phyloP scores from a whole-genome alignment of 2,888 invertebrate genomes.

The Zygogramma bicolorata region DNA sequence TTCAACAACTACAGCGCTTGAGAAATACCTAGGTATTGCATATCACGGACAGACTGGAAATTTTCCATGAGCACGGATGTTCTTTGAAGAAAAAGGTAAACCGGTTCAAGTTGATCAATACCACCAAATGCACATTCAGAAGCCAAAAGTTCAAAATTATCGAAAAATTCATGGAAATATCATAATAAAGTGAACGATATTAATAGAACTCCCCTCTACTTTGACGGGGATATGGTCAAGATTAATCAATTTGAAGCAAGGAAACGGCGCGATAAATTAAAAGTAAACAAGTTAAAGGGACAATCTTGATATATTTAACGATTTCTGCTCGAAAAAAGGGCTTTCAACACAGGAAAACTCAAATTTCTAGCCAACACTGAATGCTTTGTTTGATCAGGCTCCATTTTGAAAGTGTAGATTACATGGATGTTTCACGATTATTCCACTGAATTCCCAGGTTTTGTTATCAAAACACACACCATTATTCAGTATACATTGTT shows the following conservation, averaged over 20 bases:
- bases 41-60: too few species aligned
- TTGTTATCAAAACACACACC: slow-evolving; percentile 26
- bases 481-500: slow-evolving; percentile 13
- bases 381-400: slow-evolving; percentile 69
- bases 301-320: slow-evolving; percentile 31
- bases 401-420: slow-evolving; percentile 74
- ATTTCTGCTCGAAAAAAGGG: slow-evolving; percentile 35
- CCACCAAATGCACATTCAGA: not conserved
- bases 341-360: slow-evolving; percentile 39
- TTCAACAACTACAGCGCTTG: too few species aligned
- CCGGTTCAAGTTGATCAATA: not conserved
- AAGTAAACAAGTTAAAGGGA: slow-evolving; percentile 52
- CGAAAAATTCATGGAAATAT: slow-evolving; percentile 34
- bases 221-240: slow-evolving; percentile 50
- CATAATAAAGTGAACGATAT: slow-evolving; percentile 38
- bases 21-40: too few species aligned
- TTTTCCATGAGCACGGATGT: not conserved
- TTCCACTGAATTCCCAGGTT: slow-evolving; percentile 18
- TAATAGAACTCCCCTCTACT: slow-evolving; percentile 48
- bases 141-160: slow-evolving; percentile 8
- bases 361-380: slow-evolving; percentile 49
- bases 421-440: slow-evolving; percentile 43
- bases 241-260: slow-evolving; percentile 58
- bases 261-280: slow-evolving; percentile 58
- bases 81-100: not conserved